Evolutionary conservation across 2,113 vertebrate species (phyloP), one percentile per base, ranked within the genome.

Genomic region (Heterocephalus glaber): DNA sequence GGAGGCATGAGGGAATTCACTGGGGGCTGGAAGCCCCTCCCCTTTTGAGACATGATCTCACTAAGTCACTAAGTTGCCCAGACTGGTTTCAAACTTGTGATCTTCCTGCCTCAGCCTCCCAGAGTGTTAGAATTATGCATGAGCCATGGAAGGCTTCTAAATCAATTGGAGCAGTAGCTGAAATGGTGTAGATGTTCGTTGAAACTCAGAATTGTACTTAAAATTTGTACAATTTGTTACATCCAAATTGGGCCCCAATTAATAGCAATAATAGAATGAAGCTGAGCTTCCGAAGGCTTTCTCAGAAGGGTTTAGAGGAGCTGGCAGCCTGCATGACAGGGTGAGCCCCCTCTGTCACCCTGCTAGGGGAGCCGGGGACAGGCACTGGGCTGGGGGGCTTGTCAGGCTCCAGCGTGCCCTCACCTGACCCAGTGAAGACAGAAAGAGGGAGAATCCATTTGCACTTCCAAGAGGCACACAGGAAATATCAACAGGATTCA

Each of bases 61-160:
- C 58, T 58, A 58, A 58, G 58, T 58, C 58, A 58, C 58, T 58
- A 58, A 58, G 58, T 58, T 58, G 58, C 58, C 6, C 58, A 58
- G 58, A 19, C 58, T 58, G 58, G 58, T 58, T 4, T 22, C 19
- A 58, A 58, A 58, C 4, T 58, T 58, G 19, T 58, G 58, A 22
- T 58, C 58, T 58, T 58, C 58, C 58, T 58, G 58, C 58, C 58
- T 58, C 58, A 58, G 58, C 58, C 58, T 58, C 58, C 58, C 58
- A 58, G 58, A 58, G 60, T 61, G 60, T 24, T 61, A 61, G 60
- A 61, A 61, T 61, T 22, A 61, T 22, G 60, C 22, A 28, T 61
- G 22, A 7, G 16, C 1, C 28, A 3, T 11, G 5, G 8, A 20
- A 66, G 79, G 28, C 41, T 49, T 35, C 70, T 44, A 0, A 10